phyloP scores from a whole-genome alignment of 2,888 invertebrate genomes.

The Drosophila rubida region DNA sequence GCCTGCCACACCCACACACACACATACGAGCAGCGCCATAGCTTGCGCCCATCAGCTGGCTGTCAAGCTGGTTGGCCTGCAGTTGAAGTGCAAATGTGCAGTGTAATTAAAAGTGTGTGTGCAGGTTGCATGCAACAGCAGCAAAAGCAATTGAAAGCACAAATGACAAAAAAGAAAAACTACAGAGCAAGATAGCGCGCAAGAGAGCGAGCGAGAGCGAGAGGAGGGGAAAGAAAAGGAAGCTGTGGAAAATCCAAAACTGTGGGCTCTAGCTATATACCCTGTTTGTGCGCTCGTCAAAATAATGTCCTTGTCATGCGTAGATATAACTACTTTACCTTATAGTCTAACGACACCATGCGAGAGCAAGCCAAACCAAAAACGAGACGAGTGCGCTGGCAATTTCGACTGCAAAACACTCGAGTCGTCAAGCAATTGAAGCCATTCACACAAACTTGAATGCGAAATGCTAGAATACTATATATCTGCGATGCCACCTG shows the following conservation, averaged over 20 bases:
- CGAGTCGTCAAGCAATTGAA: not conserved
- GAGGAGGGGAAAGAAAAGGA: conserved; percentile 12
- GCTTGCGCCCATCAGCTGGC: conserved; percentile 34
- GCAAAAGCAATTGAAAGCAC: conserved; percentile 53
- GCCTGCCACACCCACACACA: conserved; percentile 26
- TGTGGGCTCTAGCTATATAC: conserved; percentile 30
- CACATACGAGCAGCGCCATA: not conserved
- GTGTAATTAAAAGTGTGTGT: conserved; percentile 70
- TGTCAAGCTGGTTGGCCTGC: conserved; percentile 53
- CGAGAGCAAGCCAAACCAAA: not conserved
- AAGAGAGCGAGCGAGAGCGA: not conserved
- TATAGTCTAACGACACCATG: not conserved
- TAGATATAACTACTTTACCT: conserved; percentile 22
- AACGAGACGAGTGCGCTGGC: not conserved
- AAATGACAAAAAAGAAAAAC: conserved; percentile 40
- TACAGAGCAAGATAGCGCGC: not conserved
- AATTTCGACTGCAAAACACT: not conserved
- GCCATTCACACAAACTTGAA: not conserved
- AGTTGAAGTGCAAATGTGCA: conserved; percentile 76
- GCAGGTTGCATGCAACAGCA: conserved; percentile 19
- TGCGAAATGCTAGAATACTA: not conserved
- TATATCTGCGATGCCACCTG: not conserved
- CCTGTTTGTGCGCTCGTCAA: conserved; percentile 6
- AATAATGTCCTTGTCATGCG: conserved; percentile 26
- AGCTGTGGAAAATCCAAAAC: conserved; percentile 23